Conservation (phyloP, 2,797 vertebrate species). For the Telmatherina bonti region DNA sequence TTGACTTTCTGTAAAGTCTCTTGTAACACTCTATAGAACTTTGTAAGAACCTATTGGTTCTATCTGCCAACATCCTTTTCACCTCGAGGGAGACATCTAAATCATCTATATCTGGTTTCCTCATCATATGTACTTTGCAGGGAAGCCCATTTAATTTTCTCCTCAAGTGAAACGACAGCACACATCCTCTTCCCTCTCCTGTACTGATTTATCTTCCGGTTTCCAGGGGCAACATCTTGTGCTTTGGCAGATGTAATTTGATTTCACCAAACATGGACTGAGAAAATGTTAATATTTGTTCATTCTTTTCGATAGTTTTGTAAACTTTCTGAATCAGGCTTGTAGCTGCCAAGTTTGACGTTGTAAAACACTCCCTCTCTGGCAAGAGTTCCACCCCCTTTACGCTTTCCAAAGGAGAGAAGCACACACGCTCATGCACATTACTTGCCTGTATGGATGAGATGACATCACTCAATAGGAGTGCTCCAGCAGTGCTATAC, state of each 20-base stretch:
- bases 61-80: conserved; percentile 45
- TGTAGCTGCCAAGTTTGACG: conserved; percentile 14
- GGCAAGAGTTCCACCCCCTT: conserved; percentile 73
- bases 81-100: conserved; percentile 52
- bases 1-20: conserved; percentile 18
- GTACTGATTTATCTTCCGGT: conserved; percentile 32
- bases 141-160: conserved; percentile 43
- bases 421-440: conserved; percentile 69
- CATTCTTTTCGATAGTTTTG: neutral
- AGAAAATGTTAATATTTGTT: conserved; percentile 7
- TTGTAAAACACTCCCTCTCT: conserved; percentile 66
- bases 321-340: neutral
- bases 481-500: conserved; percentile 74
- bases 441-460: conserved; percentile 82
- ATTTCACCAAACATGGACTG: conserved; percentile 22
- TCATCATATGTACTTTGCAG: conserved; percentile 62
- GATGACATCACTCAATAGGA: conserved; percentile 85
- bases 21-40: conserved; percentile 11
- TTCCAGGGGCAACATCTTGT: conserved; percentile 38
- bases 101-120: conserved; percentile 68
- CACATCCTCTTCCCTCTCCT: conserved; percentile 37
- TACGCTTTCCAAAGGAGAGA: conserved; percentile 77
- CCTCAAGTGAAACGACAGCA: conserved; percentile 44
- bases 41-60: conserved; percentile 39
- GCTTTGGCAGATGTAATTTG: conserved; percentile 9